Percentiles rank a stretch among this genome's conserved stretches.
These are phyloP conservation scores for Suricata suricatta DNA, from an alignment of 2,113 vertebrate species.

Conservation along the genomic window DNA sequence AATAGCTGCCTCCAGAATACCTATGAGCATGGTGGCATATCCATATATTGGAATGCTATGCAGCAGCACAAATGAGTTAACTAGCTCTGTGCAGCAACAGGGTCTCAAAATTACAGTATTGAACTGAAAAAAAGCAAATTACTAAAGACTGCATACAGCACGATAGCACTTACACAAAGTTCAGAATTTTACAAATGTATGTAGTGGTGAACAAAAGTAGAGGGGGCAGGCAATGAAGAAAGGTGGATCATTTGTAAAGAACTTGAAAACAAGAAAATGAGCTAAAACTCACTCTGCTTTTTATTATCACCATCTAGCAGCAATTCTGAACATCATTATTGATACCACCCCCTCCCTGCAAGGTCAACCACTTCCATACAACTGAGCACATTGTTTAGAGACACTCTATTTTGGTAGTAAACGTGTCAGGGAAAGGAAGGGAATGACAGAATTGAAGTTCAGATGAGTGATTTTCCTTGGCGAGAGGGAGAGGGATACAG, in stretches of 20 bases:
- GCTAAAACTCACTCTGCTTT: neutral
- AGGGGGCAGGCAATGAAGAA: neutral
- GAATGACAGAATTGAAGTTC: neutral
- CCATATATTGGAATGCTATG: neutral
- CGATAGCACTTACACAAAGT: neutral
- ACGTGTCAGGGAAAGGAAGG: neutral
- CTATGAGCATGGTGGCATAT: no score
- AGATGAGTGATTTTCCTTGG: neutral
- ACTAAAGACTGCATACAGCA: neutral
- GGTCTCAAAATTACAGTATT: neutral
- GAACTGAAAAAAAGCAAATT: neutral
- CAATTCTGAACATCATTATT: neutral
- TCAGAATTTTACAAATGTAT: neutral
- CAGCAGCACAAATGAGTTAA: neutral
- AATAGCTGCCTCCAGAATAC: neutral
- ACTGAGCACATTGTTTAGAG: neutral
- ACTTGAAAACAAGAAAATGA: slow-evolving; percentile 8
- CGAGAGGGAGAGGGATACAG: neutral
- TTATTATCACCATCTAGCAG: neutral
- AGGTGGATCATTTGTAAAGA: neutral
- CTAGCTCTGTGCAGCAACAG: neutral
- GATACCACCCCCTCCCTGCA: neutral
- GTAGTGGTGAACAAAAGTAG: neutral
- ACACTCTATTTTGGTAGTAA: neutral
- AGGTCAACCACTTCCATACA: neutral